A percentile compares a stretch with the other conserved stretches of the same genome.
Evolutionary conservation across 1,140 invertebrate species (phyloP).

Genomic region (Melanaphis sacchari): DNA sequence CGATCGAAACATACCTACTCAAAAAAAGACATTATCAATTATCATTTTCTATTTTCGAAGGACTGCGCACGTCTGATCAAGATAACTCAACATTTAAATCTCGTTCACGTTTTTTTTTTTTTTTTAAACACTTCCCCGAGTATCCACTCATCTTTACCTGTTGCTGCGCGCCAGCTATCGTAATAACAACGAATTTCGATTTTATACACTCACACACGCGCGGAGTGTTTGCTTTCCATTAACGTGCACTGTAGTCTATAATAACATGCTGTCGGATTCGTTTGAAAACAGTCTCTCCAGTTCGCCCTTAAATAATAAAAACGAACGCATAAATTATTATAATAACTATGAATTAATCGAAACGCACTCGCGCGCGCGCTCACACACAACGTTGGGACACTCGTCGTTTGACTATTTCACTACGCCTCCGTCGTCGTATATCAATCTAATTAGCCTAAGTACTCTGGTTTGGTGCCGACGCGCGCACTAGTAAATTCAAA

Average conservation of each 20-base stretch:
- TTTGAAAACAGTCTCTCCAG: not conserved
- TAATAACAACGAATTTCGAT: slow-evolving; percentile 19
- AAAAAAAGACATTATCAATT: not conserved
- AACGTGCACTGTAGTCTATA: not conserved
- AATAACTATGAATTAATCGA: slow-evolving; percentile 26
- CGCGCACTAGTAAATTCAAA: not conserved
- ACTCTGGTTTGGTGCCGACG: not conserved
- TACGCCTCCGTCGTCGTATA: not conserved
- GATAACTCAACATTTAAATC: not conserved
- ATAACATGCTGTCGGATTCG: slow-evolving; percentile 26
- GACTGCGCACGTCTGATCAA: not conserved
- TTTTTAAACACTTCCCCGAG: not conserved
- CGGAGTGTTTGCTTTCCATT: not conserved
- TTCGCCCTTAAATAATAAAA: slow-evolving; percentile 6
- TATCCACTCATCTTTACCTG: not conserved
- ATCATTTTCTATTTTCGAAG: slow-evolving; percentile 5
- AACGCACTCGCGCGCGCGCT: not conserved
- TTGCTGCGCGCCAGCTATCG: not conserved
- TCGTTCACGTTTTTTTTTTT: not conserved
- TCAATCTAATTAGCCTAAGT: slow-evolving; percentile 32
- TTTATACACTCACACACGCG: not conserved
- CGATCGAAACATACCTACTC: not conserved
- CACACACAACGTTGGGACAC: not conserved
- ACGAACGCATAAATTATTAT: slow-evolving; percentile 17
- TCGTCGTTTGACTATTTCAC: not conserved